Evolutionary conservation across 2,113 vertebrate species (phyloP).

Genomic region (Scolopax mira): DNA sequence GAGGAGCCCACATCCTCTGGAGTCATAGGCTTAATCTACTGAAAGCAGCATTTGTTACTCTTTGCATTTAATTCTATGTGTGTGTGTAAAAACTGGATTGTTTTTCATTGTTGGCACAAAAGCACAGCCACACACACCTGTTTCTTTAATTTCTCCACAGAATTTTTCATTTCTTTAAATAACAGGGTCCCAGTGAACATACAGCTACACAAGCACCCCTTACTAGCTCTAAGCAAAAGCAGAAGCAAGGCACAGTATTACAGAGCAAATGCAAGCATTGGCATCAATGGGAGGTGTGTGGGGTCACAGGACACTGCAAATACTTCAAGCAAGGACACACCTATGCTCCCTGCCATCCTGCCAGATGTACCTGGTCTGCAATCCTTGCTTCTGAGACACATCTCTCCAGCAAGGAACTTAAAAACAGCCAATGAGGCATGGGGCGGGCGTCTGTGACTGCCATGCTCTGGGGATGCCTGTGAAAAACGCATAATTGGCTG

Average conservation of each 20-base stretch:
- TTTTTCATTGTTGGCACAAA: not conserved
- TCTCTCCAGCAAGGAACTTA: not conserved
- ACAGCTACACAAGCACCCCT: fast-evolving
- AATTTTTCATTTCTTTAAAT: not conserved
- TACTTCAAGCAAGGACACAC: not conserved
- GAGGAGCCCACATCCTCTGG: not conserved
- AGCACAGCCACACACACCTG: not conserved
- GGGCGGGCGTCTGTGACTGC: not conserved
- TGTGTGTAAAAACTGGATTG: fast-evolving
- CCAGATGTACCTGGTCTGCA: not conserved
- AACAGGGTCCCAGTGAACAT: fast-evolving
- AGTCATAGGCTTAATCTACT: fast-evolving
- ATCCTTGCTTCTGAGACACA: not conserved
- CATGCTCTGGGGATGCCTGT: fast-evolving
- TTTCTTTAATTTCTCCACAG: not conserved
- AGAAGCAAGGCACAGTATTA: not conserved
- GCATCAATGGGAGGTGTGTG: fast-evolving
- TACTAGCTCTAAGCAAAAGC: not conserved
- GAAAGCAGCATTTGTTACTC: not conserved
- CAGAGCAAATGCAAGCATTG: fast-evolving
- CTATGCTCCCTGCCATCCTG: not conserved
- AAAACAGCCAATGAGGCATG: not conserved
- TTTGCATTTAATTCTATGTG: not conserved
- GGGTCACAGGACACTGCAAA: not conserved
- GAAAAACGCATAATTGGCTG: not conserved